A percentile compares a stretch with the other conserved stretches of the same genome.
Conservation (phyloP, 2,888 invertebrate genomes). For the Trissolcus brochymenae region DNA sequence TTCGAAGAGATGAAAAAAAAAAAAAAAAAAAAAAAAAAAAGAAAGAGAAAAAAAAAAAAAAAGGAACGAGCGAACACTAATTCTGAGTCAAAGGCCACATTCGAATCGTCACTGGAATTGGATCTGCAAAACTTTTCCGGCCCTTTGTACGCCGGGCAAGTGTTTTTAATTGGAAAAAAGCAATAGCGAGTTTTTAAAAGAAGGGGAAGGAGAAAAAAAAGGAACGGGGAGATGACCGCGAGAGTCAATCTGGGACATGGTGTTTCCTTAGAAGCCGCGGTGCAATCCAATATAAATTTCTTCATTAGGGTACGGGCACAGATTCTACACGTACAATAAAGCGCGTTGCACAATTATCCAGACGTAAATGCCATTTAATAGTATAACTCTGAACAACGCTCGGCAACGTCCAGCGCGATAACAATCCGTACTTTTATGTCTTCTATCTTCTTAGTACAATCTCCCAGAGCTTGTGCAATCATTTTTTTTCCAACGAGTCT, state of each 20-base stretch:
- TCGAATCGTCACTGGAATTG: neutral
- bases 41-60: neutral
- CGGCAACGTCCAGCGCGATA: conserved; percentile 38
- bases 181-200: neutral
- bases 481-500: conserved; percentile 29
- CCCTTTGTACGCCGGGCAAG: too few species aligned
- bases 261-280: conserved; percentile 18
- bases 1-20: neutral
- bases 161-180: too few species aligned
- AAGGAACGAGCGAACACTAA: conserved; percentile 5
- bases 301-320: conserved; percentile 37
- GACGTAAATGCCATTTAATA: conserved; percentile 52
- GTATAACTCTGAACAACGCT: conserved; percentile 40
- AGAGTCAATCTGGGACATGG: conserved; percentile 22
- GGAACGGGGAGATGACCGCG: neutral
- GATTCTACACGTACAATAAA: conserved; percentile 45
- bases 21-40: neutral
- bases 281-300: conserved; percentile 45
- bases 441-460: conserved; percentile 45
- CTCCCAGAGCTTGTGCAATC: conserved; percentile 40
- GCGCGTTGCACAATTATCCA: conserved; percentile 47
- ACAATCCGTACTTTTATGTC: conserved; percentile 48
- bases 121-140: too few species aligned
- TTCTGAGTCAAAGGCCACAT: conserved; percentile 17
- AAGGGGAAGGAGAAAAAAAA: neutral